These are phyloP conservation scores for Oxyura jamaicensis DNA, from an alignment of 2,113 vertebrate genomes.

Conservation along the genomic window DNA sequence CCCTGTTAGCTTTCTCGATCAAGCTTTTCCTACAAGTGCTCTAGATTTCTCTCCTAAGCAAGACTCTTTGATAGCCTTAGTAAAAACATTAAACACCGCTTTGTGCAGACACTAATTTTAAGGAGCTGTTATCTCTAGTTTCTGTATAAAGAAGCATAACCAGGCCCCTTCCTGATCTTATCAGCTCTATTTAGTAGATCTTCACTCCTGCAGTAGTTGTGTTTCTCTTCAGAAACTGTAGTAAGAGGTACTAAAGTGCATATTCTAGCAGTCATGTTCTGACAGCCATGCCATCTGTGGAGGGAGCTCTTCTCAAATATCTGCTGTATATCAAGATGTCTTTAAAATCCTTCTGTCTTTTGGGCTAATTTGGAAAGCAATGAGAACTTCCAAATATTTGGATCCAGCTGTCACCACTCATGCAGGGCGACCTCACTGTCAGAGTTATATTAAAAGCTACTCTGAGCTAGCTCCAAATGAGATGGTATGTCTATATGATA, in stretches of 20 bases:
- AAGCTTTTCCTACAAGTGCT: background rate
- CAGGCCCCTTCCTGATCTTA: background rate
- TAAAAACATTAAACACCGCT: background rate
- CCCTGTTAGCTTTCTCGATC: background rate
- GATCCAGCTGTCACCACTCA: conserved; percentile 1
- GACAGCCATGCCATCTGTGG: background rate
- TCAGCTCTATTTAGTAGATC: background rate
- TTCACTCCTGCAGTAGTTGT: background rate
- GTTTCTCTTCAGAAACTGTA: background rate
- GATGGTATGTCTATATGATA: background rate
- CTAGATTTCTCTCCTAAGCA: background rate
- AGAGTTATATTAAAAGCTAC: background rate
- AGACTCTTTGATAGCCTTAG: background rate
- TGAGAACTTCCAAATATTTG: background rate
- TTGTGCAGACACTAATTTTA: background rate
- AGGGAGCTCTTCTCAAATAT: background rate
- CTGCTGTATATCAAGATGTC: background rate
- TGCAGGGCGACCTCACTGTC: background rate
- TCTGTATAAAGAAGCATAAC: background rate
- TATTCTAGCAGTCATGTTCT: background rate
- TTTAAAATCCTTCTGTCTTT: background rate
- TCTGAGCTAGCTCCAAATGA: background rate
- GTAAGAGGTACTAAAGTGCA: background rate
- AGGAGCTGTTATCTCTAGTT: background rate
- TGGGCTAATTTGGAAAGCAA: background rate